Percentiles rank a stretch among this genome's conserved stretches.
Conservation (phyloP, 2,113 vertebrate species). For the Pao palembangensis region DNA sequence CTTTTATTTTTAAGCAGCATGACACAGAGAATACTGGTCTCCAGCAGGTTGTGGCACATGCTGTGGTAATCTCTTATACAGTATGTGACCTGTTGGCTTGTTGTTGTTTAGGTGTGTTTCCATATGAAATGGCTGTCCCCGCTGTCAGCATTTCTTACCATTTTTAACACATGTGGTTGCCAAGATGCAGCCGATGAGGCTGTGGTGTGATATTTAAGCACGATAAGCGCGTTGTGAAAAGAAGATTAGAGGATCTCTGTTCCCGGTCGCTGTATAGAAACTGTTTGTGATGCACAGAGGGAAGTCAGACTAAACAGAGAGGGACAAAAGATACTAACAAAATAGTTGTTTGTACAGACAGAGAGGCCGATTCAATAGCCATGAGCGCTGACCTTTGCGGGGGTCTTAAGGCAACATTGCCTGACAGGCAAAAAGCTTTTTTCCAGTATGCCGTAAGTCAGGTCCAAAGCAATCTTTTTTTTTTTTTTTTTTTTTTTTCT, state of each 20-base stretch:
- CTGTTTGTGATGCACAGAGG: neutral
- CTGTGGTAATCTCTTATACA: neutral
- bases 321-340: neutral
- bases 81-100: neutral
- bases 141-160: neutral
- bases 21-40: neutral
- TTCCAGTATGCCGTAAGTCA: too few species aligned
- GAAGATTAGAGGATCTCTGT: neutral
- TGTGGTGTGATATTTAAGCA: neutral
- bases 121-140: neutral
- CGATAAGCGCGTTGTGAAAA: conserved; percentile 19
- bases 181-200: conserved; percentile 4
- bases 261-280: neutral
- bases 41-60: neutral
- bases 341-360: neutral
- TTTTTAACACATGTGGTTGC: neutral
- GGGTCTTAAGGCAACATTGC: too few species aligned
- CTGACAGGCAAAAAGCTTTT: too few species aligned
- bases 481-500: neutral
- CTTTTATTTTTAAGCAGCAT: neutral
- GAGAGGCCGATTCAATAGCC: too few species aligned
- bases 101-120: neutral
- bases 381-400: too few species aligned
- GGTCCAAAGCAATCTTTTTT: too few species aligned
- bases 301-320: neutral